Evolutionary conservation across 2,797 vertebrate genomes (phyloP), one percentile per base, ranked within the genome.

Genomic region (Neolamprologus multifasciatus): DNA sequence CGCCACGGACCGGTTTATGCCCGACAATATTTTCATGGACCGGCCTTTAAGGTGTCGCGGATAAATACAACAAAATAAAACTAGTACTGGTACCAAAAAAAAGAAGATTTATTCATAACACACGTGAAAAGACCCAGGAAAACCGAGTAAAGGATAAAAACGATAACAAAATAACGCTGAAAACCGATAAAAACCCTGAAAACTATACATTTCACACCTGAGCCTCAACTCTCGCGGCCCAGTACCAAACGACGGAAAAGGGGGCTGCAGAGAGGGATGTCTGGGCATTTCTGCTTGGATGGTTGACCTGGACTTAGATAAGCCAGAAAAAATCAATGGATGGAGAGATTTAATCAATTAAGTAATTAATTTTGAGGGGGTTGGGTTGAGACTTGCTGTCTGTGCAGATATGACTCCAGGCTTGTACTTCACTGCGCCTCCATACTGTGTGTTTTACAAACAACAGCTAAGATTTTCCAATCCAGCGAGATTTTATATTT

Each of bases 271-370:
- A 33, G 57, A 59, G 57, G 57, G 57, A 59, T 19, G 29, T 59
- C 1, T 59, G 57, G 6, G 29, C 16, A 59, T 31, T 1, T 59
- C 57, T 59, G 29, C 29, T 59, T 33, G 29, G 29, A 59, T 59
- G 9, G 26, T 11, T 59, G 29, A 59, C 16, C 55, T 59, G 26
- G 55, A 59, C 57, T 59, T 31, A 0, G 16, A 59, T 31, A 33
- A 33, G 57, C 16, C 57, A 59, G 57, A 59, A 0, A 59, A 33
- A 59, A 59, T 59, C 29, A 33, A 7, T 62, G 16, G 5, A 59
- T 59, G 57, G 0, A 59, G 29, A 33, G 0, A 59, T 26, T 2
- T 26, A 55, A 55, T 26, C 3, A 4, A 55, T 55, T 0, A 8
- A 55, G 26, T 2, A 8, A 8, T 55, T 16, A 4, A 57, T 57